Evolutionary conservation across 2,888 invertebrate species (phyloP).

Genomic region (Apodemia duryi): DNA sequence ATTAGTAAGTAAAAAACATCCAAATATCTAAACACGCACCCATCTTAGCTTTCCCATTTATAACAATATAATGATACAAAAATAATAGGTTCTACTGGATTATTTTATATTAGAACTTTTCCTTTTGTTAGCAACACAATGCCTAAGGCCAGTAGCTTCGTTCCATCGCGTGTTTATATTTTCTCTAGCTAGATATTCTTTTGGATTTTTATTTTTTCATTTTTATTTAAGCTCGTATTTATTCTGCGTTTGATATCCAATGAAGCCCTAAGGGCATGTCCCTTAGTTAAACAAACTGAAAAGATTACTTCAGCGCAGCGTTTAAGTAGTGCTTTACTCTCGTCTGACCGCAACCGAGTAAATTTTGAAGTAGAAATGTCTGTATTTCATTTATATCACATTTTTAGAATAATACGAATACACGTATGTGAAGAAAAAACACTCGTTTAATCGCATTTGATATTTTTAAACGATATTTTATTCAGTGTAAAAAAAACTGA

Average conservation of each 20-base stretch:
- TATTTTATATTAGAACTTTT: not conserved
- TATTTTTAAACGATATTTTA: too few species aligned
- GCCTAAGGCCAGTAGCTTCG: not conserved
- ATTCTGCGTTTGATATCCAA: not conserved
- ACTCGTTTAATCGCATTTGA: too few species aligned
- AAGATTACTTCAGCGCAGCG: not conserved
- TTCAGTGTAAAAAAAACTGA: too few species aligned
- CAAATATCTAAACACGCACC: too few species aligned
- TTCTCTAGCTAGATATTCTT: not conserved
- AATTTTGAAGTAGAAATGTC: too few species aligned
- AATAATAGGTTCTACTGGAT: not conserved
- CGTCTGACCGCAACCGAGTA: too few species aligned
- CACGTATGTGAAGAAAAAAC: too few species aligned
- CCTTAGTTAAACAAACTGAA: not conserved
- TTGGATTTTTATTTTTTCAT: not conserved
- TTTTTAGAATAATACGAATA: too few species aligned
- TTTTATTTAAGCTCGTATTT: not conserved
- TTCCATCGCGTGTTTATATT: not conserved
- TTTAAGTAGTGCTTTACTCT: too few species aligned
- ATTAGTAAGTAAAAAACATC: too few species aligned
- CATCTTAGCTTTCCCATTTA: too few species aligned
- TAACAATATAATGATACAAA: not conserved
- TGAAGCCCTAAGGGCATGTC: not conserved
- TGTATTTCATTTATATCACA: too few species aligned
- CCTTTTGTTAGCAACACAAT: not conserved